Conservation (phyloP, 2,797 vertebrate species). For the Amniataba percoides region DNA sequence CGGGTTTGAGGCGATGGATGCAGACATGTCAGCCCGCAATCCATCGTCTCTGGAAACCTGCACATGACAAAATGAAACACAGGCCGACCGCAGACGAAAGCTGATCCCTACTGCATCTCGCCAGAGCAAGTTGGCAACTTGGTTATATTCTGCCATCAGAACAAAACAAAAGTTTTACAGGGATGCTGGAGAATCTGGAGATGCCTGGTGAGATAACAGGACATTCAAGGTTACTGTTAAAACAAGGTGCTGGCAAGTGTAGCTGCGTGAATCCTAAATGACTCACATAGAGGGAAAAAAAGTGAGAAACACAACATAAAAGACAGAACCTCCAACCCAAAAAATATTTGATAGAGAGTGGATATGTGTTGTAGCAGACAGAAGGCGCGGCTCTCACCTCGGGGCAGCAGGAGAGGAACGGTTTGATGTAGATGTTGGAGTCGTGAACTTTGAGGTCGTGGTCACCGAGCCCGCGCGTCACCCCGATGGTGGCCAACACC, state of each 20-base stretch:
- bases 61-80: slow-evolving; percentile 7
- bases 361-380: neutral
- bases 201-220: neutral
- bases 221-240: neutral
- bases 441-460: slow-evolving; percentile 98
- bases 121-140: neutral
- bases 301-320: neutral
- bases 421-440: slow-evolving; percentile 99
- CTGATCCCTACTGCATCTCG: neutral
- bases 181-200: too few species aligned
- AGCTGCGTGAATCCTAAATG: neutral
- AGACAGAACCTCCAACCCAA: neutral
- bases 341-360: too few species aligned
- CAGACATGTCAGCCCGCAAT: slow-evolving; percentile 1
- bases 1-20: slow-evolving; percentile 15
- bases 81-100: neutral
- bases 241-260: neutral
- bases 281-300: neutral
- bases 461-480: slow-evolving; percentile 96
- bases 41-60: neutral
- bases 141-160: neutral
- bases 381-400: slow-evolving; percentile 86
- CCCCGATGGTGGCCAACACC: slow-evolving; percentile 97
- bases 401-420: slow-evolving; percentile 95
- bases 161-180: too few species aligned